These are phyloP conservation scores for Acanthosoma haemorrhoidale DNA, from an alignment of 2,888 invertebrate species.

Conservation along the genomic window DNA sequence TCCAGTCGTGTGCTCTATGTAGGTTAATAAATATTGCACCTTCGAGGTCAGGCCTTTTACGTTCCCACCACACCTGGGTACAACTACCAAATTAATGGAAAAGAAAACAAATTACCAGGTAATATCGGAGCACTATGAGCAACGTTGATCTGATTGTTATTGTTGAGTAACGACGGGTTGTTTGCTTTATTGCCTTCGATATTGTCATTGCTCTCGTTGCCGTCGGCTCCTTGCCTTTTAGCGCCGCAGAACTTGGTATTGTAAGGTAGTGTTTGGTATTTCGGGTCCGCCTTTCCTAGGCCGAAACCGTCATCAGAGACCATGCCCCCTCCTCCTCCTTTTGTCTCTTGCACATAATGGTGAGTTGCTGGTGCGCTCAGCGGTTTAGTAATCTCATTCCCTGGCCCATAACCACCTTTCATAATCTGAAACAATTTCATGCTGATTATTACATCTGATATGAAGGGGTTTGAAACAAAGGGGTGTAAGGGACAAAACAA, in stretches of 20 bases:
- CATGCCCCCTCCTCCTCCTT: background rate
- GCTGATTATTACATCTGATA: too few species aligned
- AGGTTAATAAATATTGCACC: too few species aligned
- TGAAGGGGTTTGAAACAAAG: too few species aligned
- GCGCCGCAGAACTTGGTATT: slow-evolving; percentile 66
- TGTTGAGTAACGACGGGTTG: slow-evolving; percentile 41
- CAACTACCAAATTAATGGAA: too few species aligned
- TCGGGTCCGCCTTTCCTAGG: slow-evolving; percentile 79
- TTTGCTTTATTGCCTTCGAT: slow-evolving; percentile 38
- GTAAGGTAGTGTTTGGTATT: slow-evolving; percentile 86
- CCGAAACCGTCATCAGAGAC: slow-evolving; percentile 50
- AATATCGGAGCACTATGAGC: slow-evolving; percentile 39
- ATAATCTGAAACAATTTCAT: background rate
- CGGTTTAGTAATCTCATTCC: slow-evolving; percentile 32
- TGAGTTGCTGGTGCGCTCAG: slow-evolving; percentile 36
- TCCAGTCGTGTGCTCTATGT: too few species aligned
- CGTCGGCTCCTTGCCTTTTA: slow-evolving; percentile 34
- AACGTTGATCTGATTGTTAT: slow-evolving; percentile 42
- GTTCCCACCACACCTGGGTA: too few species aligned
- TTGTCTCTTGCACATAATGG: slow-evolving; percentile 38
- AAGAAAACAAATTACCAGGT: slow-evolving; percentile 21
- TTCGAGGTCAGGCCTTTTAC: too few species aligned
- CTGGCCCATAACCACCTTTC: slow-evolving; percentile 20
- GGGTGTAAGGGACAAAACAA: too few species aligned
- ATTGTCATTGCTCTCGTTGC: slow-evolving; percentile 35